These are phyloP conservation scores for Antitype chi DNA, from an alignment of 2,888 invertebrate species.

Conservation along the genomic window DNA sequence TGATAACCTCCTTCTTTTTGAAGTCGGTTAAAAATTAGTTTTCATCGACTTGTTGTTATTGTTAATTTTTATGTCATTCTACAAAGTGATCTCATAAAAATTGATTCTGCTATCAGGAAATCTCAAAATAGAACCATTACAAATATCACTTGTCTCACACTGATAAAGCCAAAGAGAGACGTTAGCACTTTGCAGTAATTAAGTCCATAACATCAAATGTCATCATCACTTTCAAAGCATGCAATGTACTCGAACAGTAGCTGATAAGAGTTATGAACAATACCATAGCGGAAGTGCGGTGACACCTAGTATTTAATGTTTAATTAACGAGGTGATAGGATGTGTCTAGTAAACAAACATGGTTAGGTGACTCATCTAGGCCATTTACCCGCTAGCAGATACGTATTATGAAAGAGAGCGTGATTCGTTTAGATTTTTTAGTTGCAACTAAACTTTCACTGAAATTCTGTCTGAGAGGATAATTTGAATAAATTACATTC, in stretches of 20 bases:
- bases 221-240: slow-evolving; percentile 60
- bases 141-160: slow-evolving; percentile 15
- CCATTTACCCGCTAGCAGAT: slow-evolving; percentile 48
- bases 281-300: slow-evolving; percentile 71
- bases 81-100: background rate
- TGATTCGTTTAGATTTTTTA: slow-evolving; percentile 32
- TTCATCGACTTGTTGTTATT: background rate
- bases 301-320: slow-evolving; percentile 44
- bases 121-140: slow-evolving; percentile 6
- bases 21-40: slow-evolving; percentile 2
- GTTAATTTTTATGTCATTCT: background rate
- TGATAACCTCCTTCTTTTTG: no score
- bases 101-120: background rate
- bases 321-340: slow-evolving; percentile 61
- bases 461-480: slow-evolving; percentile 40
- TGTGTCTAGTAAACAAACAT: slow-evolving; percentile 60
- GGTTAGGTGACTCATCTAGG: slow-evolving; percentile 63
- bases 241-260: slow-evolving; percentile 64
- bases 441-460: slow-evolving; percentile 59
- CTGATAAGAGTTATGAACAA: slow-evolving; percentile 72
- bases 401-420: slow-evolving; percentile 53
- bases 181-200: slow-evolving; percentile 21
- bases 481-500: slow-evolving; percentile 13
- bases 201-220: slow-evolving; percentile 20
- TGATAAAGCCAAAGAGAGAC: slow-evolving; percentile 1